These are phyloP conservation scores for Pseudois nayaur DNA, from an alignment of 2,113 vertebrate genomes.

Conservation along the genomic window DNA sequence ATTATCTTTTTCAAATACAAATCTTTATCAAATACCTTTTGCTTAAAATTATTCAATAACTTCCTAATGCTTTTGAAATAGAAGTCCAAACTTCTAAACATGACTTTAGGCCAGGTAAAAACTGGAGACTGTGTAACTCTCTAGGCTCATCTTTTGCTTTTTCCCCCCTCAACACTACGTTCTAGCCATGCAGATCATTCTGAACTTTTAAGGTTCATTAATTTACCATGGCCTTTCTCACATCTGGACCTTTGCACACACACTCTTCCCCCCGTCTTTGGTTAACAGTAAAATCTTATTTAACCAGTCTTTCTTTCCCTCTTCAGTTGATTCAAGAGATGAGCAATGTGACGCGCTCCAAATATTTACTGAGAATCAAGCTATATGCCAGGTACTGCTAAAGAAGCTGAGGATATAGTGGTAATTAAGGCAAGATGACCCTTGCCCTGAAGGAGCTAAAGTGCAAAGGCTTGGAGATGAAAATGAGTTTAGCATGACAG, in stretches of 20 bases:
- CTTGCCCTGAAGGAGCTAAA: not conserved
- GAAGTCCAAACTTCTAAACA: not conserved
- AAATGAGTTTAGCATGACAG: not conserved
- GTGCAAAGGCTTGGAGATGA: not conserved
- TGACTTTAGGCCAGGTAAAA: not conserved
- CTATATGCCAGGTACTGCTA: not conserved
- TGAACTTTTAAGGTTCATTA: not conserved
- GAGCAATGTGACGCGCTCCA: not conserved
- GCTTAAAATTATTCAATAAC: not conserved
- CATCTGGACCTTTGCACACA: not conserved
- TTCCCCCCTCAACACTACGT: not conserved
- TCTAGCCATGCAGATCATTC: not conserved
- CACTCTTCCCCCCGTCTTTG: not conserved
- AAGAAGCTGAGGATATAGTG: not conserved
- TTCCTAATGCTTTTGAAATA: conserved; percentile 16
- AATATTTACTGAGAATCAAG: not conserved
- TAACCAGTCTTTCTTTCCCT: not conserved
- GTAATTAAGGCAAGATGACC: not conserved
- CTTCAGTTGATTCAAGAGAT: not conserved
- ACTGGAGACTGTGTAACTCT: not conserved
- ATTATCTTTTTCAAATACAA: not conserved
- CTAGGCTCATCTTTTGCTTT: not conserved
- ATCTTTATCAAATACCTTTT: not conserved
- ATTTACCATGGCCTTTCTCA: not conserved
- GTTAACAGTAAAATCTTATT: not conserved